phyloP scores from a whole-genome alignment of 1,140 invertebrate species.

The Drosophila littoralis region DNA sequence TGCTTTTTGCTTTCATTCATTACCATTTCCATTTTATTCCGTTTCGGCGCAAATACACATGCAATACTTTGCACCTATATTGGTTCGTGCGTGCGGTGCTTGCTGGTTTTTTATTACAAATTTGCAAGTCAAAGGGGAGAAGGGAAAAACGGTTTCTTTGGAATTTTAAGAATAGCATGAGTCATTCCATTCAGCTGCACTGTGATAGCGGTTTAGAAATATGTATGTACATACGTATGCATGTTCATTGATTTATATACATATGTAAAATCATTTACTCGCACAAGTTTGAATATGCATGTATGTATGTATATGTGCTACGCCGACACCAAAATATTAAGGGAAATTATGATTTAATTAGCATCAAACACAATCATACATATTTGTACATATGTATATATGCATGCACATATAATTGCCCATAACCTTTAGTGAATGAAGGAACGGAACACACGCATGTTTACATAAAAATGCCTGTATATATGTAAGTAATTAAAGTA shows the following conservation, averaged over 20 bases:
- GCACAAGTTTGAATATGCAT: too few species aligned
- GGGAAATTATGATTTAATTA: neutral
- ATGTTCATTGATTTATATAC: neutral
- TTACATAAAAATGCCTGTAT: slow-evolving; percentile 6
- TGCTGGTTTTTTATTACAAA: slow-evolving; percentile 35
- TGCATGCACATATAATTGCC: neutral
- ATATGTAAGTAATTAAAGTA: slow-evolving; percentile 20
- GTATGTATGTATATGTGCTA: neutral
- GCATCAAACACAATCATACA: neutral
- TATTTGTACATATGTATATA: neutral
- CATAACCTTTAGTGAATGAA: slow-evolving; percentile 60
- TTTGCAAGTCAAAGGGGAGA: slow-evolving; percentile 42
- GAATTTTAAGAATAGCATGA: slow-evolving; percentile 60
- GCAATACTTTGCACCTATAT: slow-evolving; percentile 3
- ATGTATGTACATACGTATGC: neutral
- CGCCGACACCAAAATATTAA: slow-evolving; percentile 3
- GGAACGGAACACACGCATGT: neutral
- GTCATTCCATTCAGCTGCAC: slow-evolving; percentile 41
- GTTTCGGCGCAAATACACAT: slow-evolving; percentile 32
- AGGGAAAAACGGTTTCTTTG: slow-evolving; percentile 45
- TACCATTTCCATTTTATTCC: slow-evolving; percentile 37
- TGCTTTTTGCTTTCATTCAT: slow-evolving; percentile 53
- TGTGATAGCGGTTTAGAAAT: slow-evolving; percentile 7
- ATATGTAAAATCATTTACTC: too few species aligned
- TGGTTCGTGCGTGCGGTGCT: slow-evolving; percentile 10